These are phyloP conservation scores for Strix uralensis DNA, from an alignment of 2,113 vertebrate genomes.

Conservation along the genomic window DNA sequence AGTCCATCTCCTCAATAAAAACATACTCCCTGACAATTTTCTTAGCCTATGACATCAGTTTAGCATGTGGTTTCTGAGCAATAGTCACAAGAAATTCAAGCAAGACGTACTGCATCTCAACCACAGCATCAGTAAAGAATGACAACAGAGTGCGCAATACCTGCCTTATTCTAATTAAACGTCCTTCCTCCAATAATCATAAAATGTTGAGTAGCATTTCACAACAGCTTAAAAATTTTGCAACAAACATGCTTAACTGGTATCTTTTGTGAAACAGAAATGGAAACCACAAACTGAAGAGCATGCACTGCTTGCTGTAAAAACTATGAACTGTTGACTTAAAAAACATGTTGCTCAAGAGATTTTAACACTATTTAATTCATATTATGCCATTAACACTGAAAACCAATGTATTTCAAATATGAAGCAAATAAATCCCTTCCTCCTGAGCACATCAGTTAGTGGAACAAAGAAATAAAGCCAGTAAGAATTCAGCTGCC, in stretches of 20 bases:
- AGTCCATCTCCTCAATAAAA: background rate
- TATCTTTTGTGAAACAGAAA: constrained; percentile 43
- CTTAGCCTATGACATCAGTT: background rate
- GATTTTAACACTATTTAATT: constrained; percentile 31
- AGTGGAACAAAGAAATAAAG: background rate
- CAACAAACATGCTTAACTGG: constrained; percentile 44
- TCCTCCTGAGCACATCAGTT: background rate
- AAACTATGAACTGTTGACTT: constrained; percentile 40
- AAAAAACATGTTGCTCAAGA: constrained; percentile 58
- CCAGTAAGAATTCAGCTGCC: background rate
- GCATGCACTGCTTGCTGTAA: constrained; percentile 34
- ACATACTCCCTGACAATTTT: background rate
- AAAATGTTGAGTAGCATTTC: constrained; percentile 26
- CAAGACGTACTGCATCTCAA: background rate
- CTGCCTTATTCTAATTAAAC: background rate
- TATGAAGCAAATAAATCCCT: background rate
- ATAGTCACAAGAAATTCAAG: background rate
- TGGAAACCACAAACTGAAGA: constrained; percentile 49
- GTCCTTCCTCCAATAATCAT: background rate
- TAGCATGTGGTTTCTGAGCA: background rate
- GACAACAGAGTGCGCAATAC: background rate
- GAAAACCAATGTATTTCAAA: background rate
- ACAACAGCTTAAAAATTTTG: constrained; percentile 52
- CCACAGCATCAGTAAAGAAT: background rate
- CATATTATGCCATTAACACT: background rate